A percentile compares a stretch with the other conserved stretches of the same genome.
phyloP scores from a whole-genome alignment of 2,797 vertebrate genomes.

The Adrianichthys oophorus region DNA sequence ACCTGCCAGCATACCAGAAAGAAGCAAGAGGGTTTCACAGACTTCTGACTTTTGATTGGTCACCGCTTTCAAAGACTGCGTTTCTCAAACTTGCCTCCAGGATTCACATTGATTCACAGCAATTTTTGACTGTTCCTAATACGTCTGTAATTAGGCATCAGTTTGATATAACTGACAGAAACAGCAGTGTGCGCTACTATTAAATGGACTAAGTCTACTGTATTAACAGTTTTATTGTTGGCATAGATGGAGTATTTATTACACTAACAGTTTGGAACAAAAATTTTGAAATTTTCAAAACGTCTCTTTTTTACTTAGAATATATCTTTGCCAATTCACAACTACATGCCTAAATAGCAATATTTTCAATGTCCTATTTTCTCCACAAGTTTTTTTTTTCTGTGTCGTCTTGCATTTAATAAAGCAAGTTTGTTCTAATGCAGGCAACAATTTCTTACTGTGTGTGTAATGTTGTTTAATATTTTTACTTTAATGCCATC shows the following conservation, averaged over 20 bases:
- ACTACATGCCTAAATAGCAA: slow-evolving; percentile 14
- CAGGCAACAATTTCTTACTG: slow-evolving; percentile 9
- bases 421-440: slow-evolving; percentile 15
- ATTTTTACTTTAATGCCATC: slow-evolving; percentile 4
- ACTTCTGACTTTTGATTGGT: slow-evolving; percentile 41
- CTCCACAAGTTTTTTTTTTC: background rate
- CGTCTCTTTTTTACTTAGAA: background rate
- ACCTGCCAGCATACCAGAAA: slow-evolving; percentile 42
- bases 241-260: slow-evolving; percentile 27
- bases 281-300: background rate
- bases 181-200: slow-evolving; percentile 37
- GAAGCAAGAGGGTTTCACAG: slow-evolving; percentile 49
- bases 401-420: slow-evolving; percentile 17
- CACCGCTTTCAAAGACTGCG: slow-evolving; percentile 40
- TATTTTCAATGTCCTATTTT: slow-evolving; percentile 10
- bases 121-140: slow-evolving; percentile 66
- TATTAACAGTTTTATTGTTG: slow-evolving; percentile 44
- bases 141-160: slow-evolving; percentile 68
- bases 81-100: slow-evolving; percentile 62
- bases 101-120: slow-evolving; percentile 62
- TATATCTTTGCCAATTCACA: slow-evolving; percentile 3
- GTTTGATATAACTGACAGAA: slow-evolving; percentile 68
- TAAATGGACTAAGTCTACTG: slow-evolving; percentile 8
- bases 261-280: slow-evolving; percentile 22
- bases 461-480: too few species aligned